Percentiles rank a stretch among this genome's conserved stretches.
Conservation (phyloP, 2,888 invertebrate species). For the Pandemis corylana region DNA sequence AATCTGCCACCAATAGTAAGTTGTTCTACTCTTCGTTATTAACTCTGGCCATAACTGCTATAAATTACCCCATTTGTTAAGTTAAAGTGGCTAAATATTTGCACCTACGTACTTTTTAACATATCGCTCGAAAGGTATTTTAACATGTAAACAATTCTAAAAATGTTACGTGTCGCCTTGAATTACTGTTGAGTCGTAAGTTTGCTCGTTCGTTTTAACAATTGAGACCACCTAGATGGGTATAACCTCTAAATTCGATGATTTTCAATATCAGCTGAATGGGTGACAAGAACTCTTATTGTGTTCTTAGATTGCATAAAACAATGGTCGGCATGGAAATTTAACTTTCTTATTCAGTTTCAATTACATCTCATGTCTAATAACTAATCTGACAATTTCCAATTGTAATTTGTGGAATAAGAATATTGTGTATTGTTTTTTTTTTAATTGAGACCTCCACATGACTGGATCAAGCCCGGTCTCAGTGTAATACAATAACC, state of each 20-base stretch:
- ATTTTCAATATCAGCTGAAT: constrained; percentile 35
- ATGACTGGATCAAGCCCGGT: background rate
- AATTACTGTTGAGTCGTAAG: constrained; percentile 25
- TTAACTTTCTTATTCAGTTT: background rate
- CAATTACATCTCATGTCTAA: background rate
- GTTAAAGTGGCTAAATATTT: constrained; percentile 11
- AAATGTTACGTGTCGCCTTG: constrained; percentile 20
- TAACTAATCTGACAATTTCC: background rate
- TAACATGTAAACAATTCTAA: constrained; percentile 32
- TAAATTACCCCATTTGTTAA: background rate
- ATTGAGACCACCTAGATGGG: constrained; percentile 9
- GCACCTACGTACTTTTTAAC: constrained; percentile 24
- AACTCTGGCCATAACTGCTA: background rate
- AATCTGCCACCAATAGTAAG: constrained; percentile 84
- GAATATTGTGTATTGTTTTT: background rate
- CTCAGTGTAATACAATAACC: constrained; percentile 2
- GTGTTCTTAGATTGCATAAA: background rate
- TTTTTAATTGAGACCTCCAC: background rate
- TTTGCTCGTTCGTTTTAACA: constrained; percentile 8
- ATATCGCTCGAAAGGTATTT: constrained; percentile 26
- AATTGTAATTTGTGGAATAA: background rate
- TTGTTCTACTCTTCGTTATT: constrained; percentile 47
- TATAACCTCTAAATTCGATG: constrained; percentile 38
- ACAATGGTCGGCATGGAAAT: background rate
- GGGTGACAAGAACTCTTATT: constrained; percentile 15